phyloP scores from a whole-genome alignment of 2,113 vertebrate species.

The Corynorhinus townsendii region DNA sequence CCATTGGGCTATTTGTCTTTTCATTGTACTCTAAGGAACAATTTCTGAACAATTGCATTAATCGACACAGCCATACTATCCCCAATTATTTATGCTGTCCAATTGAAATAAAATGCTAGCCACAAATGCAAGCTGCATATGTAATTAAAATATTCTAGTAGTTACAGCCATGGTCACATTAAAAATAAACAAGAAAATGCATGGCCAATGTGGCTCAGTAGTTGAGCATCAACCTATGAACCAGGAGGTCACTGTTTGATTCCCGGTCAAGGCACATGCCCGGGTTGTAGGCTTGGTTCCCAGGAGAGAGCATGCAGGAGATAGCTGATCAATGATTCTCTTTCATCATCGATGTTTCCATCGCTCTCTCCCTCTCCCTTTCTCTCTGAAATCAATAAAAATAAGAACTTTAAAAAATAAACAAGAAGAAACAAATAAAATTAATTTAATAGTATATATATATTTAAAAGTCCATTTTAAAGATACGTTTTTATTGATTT shows the following conservation, averaged over 20 bases:
- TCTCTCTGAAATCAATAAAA: too few species aligned
- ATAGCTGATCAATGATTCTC: too few species aligned
- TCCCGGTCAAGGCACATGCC: too few species aligned
- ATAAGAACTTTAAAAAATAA: too few species aligned
- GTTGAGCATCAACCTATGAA: too few species aligned
- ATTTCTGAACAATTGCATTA: neutral
- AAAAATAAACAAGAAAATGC: neutral
- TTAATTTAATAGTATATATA: neutral
- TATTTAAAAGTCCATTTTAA: too few species aligned
- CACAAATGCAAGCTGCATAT: neutral
- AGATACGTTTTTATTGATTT: neutral
- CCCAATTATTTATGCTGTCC: neutral
- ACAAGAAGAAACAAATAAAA: neutral
- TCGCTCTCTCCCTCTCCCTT: too few species aligned
- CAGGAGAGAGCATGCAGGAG: too few species aligned
- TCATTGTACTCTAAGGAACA: neutral
- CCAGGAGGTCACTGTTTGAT: too few species aligned
- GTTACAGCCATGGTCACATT: neutral
- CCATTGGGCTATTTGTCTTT: neutral
- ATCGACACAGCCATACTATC: neutral
- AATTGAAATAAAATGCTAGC: neutral
- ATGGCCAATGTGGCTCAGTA: too few species aligned
- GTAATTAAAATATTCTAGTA: neutral
- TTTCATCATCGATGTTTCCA: too few species aligned
- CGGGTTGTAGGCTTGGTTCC: too few species aligned